Evolutionary conservation across 2,113 vertebrate species (phyloP), one percentile per base, ranked within the genome.

Genomic region (Carassius auratus): DNA sequence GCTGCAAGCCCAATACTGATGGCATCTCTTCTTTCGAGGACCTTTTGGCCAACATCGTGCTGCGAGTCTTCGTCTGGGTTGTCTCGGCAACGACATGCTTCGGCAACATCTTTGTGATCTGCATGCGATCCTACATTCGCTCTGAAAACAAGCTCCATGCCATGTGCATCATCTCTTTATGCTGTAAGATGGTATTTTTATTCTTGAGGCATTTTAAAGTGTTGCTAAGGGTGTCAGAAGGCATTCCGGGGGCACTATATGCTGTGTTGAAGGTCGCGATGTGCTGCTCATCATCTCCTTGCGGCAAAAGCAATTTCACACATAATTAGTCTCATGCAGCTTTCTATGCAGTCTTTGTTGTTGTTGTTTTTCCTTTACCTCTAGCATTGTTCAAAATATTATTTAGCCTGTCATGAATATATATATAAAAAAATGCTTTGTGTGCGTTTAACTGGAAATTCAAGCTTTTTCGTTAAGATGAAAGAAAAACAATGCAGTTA

Each of bases 51-150:
- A 99, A 96, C 92, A 94, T 98, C 76, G 94, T 99, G 81, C 96
- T 99, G 91, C 96, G 97, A 88, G 96, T 99, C 55, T 99, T 99
- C 38, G 96, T 99, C 84, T 99, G 98, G 98, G 97, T 99, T n/a
- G 97, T 99, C 17, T 99, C 98, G 50, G 94, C 96, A 85, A 93
- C 97, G 84, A 99, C 97, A 21, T 99, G 98, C 94, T 96, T 98
- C 74, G 97, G 98, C 84, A 99, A 99, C 92, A 92, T 99, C 92
- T 98, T 99, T 81, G 98, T 99, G 89, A 97, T 99, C 93, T 98
- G 96, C 84, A 99, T 96, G 96, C 93, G 97, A 45, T 97, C 97
- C 74, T 97, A 97, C 79, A 97, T 99, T 91, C 96, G 96, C 78
- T 99, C 98, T 0, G 98, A 99, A 92, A 99, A 99, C 90, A 98